These are phyloP conservation scores for Riptortus pedestris DNA, from an alignment of 1,140 invertebrate genomes.

Conservation along the genomic window DNA sequence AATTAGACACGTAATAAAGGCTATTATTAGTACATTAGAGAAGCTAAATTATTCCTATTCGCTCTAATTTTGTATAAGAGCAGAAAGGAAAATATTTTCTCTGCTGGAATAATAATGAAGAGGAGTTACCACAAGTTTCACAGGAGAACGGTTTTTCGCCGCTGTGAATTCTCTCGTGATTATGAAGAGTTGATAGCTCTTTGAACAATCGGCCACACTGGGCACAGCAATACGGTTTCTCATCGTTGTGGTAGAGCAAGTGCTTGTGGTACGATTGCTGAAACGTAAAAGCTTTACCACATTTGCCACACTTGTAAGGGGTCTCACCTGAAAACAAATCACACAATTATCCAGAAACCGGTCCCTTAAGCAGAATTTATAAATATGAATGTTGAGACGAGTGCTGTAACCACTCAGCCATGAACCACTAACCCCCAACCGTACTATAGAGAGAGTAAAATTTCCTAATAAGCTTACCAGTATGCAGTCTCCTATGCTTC, in stretches of 20 bases:
- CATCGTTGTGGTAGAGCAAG: slow-evolving; percentile 63
- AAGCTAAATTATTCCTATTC: too few species aligned
- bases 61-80: too few species aligned
- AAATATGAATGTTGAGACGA: too few species aligned
- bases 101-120: too few species aligned
- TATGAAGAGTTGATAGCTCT: slow-evolving; percentile 78
- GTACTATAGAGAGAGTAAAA: too few species aligned
- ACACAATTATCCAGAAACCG: slow-evolving; percentile 26
- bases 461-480: too few species aligned
- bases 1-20: too few species aligned
- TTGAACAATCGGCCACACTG: slow-evolving; percentile 76
- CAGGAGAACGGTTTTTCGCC: slow-evolving; percentile 86
- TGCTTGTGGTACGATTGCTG: slow-evolving; percentile 88
- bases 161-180: slow-evolving; percentile 76
- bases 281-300: slow-evolving; percentile 80
- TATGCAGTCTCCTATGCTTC: slow-evolving; percentile 75
- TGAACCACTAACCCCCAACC: too few species aligned
- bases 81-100: too few species aligned
- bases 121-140: slow-evolving; percentile 79
- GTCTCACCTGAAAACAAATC: slow-evolving; percentile 57
- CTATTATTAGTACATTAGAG: too few species aligned
- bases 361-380: too few species aligned
- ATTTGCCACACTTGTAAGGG: slow-evolving; percentile 72
- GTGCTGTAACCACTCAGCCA: too few species aligned
- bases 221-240: slow-evolving; percentile 67